Evolutionary conservation across 1,140 invertebrate genomes (phyloP), one percentile per base, ranked within the genome.

Genomic region (Hyles euphorbiae): DNA sequence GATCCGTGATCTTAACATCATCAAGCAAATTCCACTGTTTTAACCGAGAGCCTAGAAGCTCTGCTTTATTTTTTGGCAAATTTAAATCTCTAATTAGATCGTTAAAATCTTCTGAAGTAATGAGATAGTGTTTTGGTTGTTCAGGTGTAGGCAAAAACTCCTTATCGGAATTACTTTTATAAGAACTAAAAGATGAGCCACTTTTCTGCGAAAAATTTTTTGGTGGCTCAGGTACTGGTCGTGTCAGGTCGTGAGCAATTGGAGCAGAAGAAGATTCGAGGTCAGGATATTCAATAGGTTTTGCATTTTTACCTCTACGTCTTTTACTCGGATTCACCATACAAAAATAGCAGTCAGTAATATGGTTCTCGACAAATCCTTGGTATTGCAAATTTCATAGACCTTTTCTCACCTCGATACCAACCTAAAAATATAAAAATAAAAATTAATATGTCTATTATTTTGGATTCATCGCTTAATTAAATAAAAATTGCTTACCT

Each of bases 31-130:
- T 72, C 64, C 63, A 74, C 56, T 75, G 72, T 59, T 75, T 72
- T 54, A 81, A 61, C 49, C 74, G 62, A 45, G 71, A 76, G 10
- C 53, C 73, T 66, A 79, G 58, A 58, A 81, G 34, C 53, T 74
- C 72, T 64, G 76, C 67, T 64, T 67, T 67, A 67, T 57, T 50
- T 70, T 77, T 80, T 52, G 74, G 63, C 54, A 79, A 53, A 61
- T 73, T 71, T 63, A 81, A 69, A 59, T 77, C 76, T 72, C 74
- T 68, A 50, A 74, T 54, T 63, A 82, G 61, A 48, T 78, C 73
- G 61, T 74, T 67, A 36, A 78, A 67, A 9, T 71, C 69, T 66
- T 66, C 61, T 54, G 60, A 63, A 57, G 9, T 75, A 60, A 71
- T 66, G 46, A 73, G 55, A 65, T 72, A 48, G 48, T 58, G 54